Conservation (phyloP, 2,797 vertebrate genomes). For the Garrulus glandarius region DNA sequence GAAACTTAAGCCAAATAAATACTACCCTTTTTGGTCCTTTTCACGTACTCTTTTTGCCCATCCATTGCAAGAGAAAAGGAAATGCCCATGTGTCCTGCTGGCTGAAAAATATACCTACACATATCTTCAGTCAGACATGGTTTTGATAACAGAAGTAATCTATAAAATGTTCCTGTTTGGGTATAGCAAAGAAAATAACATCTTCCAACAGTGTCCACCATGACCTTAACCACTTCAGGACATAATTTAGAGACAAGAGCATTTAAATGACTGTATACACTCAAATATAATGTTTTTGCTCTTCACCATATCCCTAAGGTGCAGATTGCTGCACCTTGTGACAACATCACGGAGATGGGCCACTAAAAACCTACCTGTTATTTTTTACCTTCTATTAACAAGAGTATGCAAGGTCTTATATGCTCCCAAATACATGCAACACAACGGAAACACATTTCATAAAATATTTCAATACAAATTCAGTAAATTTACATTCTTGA, state of each 20-base stretch:
- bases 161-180: neutral
- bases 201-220: neutral
- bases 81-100: neutral
- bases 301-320: neutral
- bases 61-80: neutral
- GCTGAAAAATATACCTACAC: neutral
- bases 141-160: neutral
- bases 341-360: neutral
- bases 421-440: neutral
- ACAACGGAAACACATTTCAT: neutral
- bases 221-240: neutral
- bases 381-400: neutral
- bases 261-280: neutral
- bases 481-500: neutral
- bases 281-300: neutral
- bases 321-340: neutral
- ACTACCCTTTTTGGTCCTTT: neutral
- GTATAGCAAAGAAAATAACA: neutral
- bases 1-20: neutral
- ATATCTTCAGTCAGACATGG: neutral
- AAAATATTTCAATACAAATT: neutral
- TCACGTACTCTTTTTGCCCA: rapidly evolving
- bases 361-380: neutral
- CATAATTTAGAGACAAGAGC: neutral
- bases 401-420: rapidly evolving